Conservation (phyloP, 2,113 vertebrate genomes). For the Pica pica region DNA sequence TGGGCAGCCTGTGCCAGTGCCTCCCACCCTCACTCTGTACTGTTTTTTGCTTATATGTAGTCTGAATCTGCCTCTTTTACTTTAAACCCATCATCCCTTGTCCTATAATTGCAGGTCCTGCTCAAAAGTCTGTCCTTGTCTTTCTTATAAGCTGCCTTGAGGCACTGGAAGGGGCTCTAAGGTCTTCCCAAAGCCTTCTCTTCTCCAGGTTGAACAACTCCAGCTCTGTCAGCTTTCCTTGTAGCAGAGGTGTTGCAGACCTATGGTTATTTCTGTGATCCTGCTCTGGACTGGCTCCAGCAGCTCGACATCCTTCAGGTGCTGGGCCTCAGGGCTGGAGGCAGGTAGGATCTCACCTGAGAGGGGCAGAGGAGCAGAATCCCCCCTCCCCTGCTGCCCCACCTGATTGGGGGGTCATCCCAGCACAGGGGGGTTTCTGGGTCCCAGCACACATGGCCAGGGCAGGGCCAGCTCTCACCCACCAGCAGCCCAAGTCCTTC, state of each 20-base stretch:
- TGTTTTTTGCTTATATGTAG: background rate
- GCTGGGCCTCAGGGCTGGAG: background rate
- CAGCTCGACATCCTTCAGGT: background rate
- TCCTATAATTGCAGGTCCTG: accelerated
- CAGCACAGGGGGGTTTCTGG: background rate
- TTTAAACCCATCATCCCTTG: background rate
- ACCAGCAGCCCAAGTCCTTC: background rate
- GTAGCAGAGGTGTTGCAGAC: background rate
- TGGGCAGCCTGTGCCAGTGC: background rate
- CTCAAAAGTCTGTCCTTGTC: background rate
- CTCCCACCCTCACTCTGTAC: accelerated
- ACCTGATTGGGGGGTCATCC: accelerated
- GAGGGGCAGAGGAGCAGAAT: background rate
- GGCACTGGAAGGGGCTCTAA: background rate
- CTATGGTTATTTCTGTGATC: background rate
- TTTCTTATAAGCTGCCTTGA: background rate
- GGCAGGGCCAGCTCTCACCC: background rate
- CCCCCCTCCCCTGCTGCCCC: background rate
- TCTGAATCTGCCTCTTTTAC: background rate
- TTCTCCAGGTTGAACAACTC: background rate
- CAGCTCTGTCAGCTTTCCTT: background rate
- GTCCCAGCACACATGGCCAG: background rate
- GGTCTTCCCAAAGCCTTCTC: background rate
- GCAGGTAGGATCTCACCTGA: background rate
- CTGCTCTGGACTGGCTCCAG: background rate